A percentile compares a stretch with the other conserved stretches of the same genome.
phyloP scores from a whole-genome alignment of 1,140 invertebrate genomes.

The Lineus longissimus region DNA sequence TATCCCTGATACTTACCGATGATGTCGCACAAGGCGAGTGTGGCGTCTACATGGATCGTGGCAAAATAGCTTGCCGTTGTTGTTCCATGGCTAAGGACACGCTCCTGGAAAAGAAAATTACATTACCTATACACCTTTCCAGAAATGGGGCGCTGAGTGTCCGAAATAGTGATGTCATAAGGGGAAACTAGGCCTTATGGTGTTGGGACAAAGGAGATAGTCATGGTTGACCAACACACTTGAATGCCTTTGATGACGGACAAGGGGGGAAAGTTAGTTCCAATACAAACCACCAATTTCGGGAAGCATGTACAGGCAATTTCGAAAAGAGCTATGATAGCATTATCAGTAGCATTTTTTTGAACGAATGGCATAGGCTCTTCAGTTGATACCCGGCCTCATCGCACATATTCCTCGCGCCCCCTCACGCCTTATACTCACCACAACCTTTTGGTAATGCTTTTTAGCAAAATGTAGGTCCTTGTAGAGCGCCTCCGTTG shows the following conservation, averaged over 20 bases:
- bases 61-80: slow-evolving; percentile 86
- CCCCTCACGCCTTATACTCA: slow-evolving; percentile 59
- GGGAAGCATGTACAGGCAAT: no score
- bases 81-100: slow-evolving; percentile 71
- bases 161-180: no score
- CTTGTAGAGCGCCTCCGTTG: slow-evolving; percentile 70
- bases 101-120: slow-evolving; percentile 57
- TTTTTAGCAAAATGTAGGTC: slow-evolving; percentile 67
- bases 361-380: neutral
- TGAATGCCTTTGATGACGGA: no score
- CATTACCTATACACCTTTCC: no score
- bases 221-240: no score
- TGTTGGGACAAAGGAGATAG: no score
- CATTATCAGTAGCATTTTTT: no score
- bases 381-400: no score
- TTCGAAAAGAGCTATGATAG: neutral
- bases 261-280: no score
- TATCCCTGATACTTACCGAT: slow-evolving; percentile 27
- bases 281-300: no score
- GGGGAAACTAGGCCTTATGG: no score
- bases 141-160: no score
- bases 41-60: slow-evolving; percentile 72
- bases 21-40: slow-evolving; percentile 65
- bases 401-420: neutral
- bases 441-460: slow-evolving; percentile 75